Percentiles rank a stretch among this genome's conserved stretches.
phyloP scores from a whole-genome alignment of 2,797 vertebrate genomes.

The Intellagama lesueurii region DNA sequence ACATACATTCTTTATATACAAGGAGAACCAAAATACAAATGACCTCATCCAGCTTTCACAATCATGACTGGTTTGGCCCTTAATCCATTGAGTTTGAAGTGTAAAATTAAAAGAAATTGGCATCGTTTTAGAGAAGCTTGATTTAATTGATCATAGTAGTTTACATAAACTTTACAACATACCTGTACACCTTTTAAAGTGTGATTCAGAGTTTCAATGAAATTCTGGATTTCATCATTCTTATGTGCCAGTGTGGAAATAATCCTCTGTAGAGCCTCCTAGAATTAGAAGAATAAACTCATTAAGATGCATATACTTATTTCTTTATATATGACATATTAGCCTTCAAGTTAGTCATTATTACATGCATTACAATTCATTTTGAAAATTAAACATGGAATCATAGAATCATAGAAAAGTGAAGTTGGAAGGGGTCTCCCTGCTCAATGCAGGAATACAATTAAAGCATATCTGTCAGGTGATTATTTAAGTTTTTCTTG shows the following conservation, averaged over 20 bases:
- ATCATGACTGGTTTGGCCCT: not conserved
- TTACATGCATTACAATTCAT: not conserved
- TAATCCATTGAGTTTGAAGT: not conserved
- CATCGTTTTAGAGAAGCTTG: not conserved
- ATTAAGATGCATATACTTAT: constrained; percentile 5
- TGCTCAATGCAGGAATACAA: too few species aligned
- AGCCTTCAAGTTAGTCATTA: not conserved
- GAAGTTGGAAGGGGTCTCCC: too few species aligned
- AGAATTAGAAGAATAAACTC: constrained; percentile 59
- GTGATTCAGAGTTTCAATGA: constrained; percentile 87
- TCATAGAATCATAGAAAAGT: too few species aligned
- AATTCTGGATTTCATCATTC: constrained; percentile 92
- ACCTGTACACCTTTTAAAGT: constrained; percentile 90
- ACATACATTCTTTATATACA: not conserved
- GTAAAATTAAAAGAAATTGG: not conserved
- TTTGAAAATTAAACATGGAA: too few species aligned
- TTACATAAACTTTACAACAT: constrained; percentile 34
- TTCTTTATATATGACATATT: not conserved
- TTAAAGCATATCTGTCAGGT: too few species aligned
- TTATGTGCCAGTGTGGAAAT: constrained; percentile 91
- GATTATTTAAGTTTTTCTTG: too few species aligned
- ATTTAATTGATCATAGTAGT: not conserved
- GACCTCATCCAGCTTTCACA: not conserved
- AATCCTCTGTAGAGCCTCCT: constrained; percentile 94
- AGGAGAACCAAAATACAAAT: not conserved